Evolutionary conservation across 2,797 vertebrate species (phyloP).

Genomic region (Anas bernieri): DNA sequence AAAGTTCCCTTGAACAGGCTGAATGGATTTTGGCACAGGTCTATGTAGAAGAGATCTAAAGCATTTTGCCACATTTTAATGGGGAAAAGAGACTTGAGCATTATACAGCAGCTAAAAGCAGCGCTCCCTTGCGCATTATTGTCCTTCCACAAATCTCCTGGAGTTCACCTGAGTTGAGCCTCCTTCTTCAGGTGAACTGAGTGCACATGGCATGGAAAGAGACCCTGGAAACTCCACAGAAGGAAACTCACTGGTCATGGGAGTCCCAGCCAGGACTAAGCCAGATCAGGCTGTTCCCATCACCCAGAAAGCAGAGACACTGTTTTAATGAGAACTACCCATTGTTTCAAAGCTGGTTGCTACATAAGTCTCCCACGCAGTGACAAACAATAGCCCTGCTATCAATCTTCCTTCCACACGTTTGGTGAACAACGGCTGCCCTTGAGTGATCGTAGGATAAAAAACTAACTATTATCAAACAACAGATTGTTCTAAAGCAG

Average conservation of each 20-base stretch:
- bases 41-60: neutral
- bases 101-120: neutral
- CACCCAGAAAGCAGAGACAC: neutral
- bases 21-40: neutral
- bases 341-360: neutral
- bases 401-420: neutral
- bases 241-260: neutral
- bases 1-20: neutral
- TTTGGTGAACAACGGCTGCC: neutral
- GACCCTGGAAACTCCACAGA: neutral
- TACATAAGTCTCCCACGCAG: neutral
- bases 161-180: neutral
- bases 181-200: neutral
- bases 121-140: neutral
- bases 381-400: neutral
- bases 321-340: neutral
- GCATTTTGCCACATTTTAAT: neutral
- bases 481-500: neutral
- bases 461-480: neutral
- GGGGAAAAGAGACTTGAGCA: neutral
- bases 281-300: accelerated
- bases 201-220: neutral
- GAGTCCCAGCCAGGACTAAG: neutral
- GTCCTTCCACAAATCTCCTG: neutral
- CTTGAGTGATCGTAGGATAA: neutral